Evolutionary conservation across 2,888 invertebrate species (phyloP).

Genomic region (Sinodicranocentrus sp.): DNA sequence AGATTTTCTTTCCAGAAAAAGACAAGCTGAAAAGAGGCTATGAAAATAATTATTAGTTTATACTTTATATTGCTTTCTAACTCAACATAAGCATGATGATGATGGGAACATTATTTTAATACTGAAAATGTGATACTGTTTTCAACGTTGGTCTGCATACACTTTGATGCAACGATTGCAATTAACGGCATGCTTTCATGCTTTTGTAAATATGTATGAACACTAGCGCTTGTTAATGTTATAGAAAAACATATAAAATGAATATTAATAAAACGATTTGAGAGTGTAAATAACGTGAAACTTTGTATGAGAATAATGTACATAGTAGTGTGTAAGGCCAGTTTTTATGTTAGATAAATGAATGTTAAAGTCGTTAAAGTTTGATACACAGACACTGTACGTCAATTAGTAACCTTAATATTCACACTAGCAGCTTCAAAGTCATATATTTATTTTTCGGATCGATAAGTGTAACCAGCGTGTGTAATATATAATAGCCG

Average conservation of each 20-base stretch:
- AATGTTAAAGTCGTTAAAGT: no score
- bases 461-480: slow-evolving; percentile 34
- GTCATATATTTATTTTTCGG: slow-evolving; percentile 64
- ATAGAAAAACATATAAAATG: background rate
- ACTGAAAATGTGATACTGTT: slow-evolving; percentile 64
- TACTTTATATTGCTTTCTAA: no score
- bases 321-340: slow-evolving; percentile 57
- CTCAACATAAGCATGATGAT: slow-evolving; percentile 19
- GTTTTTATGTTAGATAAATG: slow-evolving; percentile 8
- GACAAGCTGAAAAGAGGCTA: slow-evolving; percentile 68
- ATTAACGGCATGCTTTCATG: slow-evolving; percentile 17
- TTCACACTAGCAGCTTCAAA: slow-evolving; percentile 27
- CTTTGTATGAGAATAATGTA: slow-evolving; percentile 68
- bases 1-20: slow-evolving; percentile 65
- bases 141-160: slow-evolving; percentile 33
- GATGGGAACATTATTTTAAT: slow-evolving; percentile 42
- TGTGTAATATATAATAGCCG: slow-evolving; percentile 27
- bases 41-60: slow-evolving; percentile 41
- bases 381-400: background rate
- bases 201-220: background rate
- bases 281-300: slow-evolving; percentile 60
- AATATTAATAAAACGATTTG: slow-evolving; percentile 36
- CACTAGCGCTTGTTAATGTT: background rate
- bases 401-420: background rate
- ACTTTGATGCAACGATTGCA: background rate